Evolutionary conservation across 2,888 invertebrate species (phyloP), one percentile per base, ranked within the genome.

Genomic region (Zhengitettix transpicula): DNA sequence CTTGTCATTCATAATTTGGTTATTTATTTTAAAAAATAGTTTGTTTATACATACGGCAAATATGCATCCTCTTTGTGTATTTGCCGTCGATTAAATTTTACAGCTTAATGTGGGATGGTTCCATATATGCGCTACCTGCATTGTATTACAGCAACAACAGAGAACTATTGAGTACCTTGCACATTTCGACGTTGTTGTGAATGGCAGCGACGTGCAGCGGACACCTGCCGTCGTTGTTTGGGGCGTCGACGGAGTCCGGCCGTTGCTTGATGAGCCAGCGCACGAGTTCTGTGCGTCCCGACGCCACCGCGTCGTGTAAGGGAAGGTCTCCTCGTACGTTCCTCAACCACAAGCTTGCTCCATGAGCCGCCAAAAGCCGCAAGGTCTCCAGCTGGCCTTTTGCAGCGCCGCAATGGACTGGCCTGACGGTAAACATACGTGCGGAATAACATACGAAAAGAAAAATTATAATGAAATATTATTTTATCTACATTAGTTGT

Each of bases 271-370:
- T 76, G 53, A 97, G 75, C 94, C 95, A 96, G 67, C 87, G 83
- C 1, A 95, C 87, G 61, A 95, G 72, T 68, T 93, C 93, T 64
- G 89, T 82, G 63, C 94, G 79, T 1, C 96, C 95, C 0, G 94
- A 93, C 52, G 89, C 84, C 0, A 96, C 89, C 0, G 98, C 97
- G 74, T 99, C 98, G 71, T 99, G 98, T 40, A 98, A 77, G 0
- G 98, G 94, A 60, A 94, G 80, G 72, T 98, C 98, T 0, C 98
- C 98, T 69, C 92, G 85, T 1, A 92, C 88, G 71, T 96, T 97
- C 64, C 89, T 80, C 59, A 91, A 75, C 89, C 97, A 96, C 55
- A 98, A 77, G 71, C 97, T 93, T 0, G 91, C 93, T 17, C 88
- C 89, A 67, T 84, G 81, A 55, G 80, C 78, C 67, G 81, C 80